Percentiles rank a stretch among this genome's conserved stretches.
Conservation (phyloP, 2,113 vertebrate species). For the Trinectes maculatus region DNA sequence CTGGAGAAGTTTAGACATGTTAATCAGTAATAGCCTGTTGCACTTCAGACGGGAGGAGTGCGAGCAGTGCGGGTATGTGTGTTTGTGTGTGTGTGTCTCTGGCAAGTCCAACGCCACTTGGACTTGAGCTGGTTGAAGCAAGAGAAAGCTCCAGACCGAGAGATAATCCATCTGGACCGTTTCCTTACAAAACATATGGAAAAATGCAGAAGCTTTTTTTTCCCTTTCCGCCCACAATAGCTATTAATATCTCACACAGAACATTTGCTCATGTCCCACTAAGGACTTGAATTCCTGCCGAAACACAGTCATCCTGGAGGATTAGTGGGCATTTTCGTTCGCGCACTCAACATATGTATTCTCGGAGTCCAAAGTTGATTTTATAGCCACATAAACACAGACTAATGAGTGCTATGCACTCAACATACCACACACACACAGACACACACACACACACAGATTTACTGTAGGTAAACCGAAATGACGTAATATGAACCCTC, state of each 20-base stretch:
- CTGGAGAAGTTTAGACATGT: constrained; percentile 71
- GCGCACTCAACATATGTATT: constrained; percentile 48
- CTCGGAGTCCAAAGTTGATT: constrained; percentile 17
- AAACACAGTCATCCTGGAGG: constrained; percentile 63
- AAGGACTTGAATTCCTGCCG: constrained; percentile 75
- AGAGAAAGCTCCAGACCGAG: constrained; percentile 64
- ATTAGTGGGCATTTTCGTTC: constrained; percentile 67
- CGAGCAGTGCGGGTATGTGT: constrained; percentile 29
- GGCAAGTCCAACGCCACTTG: constrained; percentile 63
- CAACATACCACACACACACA: constrained; percentile 13
- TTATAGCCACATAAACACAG: constrained; percentile 41
- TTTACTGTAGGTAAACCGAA: constrained; percentile 48
- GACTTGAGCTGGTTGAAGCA: constrained; percentile 62
- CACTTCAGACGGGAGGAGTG: constrained; percentile 70
- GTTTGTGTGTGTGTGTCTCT: constrained; percentile 45
- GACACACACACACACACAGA: constrained; percentile 12
- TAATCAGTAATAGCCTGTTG: constrained; percentile 78
- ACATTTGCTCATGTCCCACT: constrained; percentile 75
- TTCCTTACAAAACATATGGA: constrained; percentile 78
- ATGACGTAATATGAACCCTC: constrained; percentile 53
- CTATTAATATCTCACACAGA: constrained; percentile 76
- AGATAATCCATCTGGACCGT: constrained; percentile 77
- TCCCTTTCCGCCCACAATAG: constrained; percentile 68
- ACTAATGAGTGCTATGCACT: constrained; percentile 26
- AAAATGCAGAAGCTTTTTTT: constrained; percentile 65